phyloP scores from a whole-genome alignment of 2,888 invertebrate genomes.

The Lepidochrysops patricia region DNA sequence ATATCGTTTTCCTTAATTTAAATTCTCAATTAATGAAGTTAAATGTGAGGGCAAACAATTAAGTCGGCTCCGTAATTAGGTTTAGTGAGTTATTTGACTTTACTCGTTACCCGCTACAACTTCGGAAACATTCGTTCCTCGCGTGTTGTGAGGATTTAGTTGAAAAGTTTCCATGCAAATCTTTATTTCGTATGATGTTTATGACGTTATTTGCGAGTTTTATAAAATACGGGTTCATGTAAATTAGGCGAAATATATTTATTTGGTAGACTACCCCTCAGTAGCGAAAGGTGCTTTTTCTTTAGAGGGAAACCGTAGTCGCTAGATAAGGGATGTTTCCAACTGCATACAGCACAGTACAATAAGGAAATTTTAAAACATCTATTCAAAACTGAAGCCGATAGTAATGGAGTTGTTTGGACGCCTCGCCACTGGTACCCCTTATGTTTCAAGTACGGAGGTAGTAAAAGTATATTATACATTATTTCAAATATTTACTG shows the following conservation, averaged over 20 bases:
- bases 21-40: neutral
- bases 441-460: too few species aligned
- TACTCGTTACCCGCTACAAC: neutral
- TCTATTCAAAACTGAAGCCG: too few species aligned
- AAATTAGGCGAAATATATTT: neutral
- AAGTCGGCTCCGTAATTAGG: neutral
- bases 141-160: neutral
- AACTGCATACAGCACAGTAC: too few species aligned
- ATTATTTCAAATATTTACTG: too few species aligned
- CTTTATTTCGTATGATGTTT: neutral
- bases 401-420: too few species aligned
- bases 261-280: too few species aligned
- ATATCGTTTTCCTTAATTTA: neutral
- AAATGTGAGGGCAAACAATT: neutral
- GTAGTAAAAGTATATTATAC: too few species aligned
- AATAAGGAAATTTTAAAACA: too few species aligned
- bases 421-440: too few species aligned
- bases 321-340: too few species aligned
- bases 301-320: too few species aligned
- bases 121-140: neutral
- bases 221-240: neutral
- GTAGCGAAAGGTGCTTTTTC: too few species aligned
- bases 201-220: neutral
- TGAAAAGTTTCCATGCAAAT: neutral
- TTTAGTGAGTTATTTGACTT: conserved; percentile 1